Evolutionary conservation across 2,113 vertebrate species (phyloP), one percentile per base, ranked within the genome.

Genomic region (Shinisaurus crocodilurus): DNA sequence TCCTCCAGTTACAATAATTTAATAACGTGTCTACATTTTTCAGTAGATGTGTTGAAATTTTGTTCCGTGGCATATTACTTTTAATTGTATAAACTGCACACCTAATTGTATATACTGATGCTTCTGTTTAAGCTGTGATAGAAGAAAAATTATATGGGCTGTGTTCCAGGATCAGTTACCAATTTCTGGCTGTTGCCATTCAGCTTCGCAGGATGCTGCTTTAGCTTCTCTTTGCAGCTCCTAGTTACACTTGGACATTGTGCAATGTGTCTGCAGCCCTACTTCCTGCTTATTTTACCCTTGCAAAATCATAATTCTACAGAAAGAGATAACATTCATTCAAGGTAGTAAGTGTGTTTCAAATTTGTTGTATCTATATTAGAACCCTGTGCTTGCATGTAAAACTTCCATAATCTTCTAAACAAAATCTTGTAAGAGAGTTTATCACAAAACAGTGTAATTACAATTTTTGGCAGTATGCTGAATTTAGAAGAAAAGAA

Each of bases 141-240:
- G 25, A 43, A 91, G 60, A 90, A 83, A 79, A 87, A 80, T 88
- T 83, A 72, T 29, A 2, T 91, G 25, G 7, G 86, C 37, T 69
- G 8, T 89, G 93, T 90, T 86, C 77, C 87, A 94, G 97, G 96
- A 97, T 97, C 97, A 97, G 96, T 97, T 95, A 96, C 95, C 93
- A 96, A 96, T 97, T 98, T 97, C 97, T 95, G 45, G 48, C 92
- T 94, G 95, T 94, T 96, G 95, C 95, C 90, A 92, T 91, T 96
- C 90, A 96, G 96, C 96, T 96, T 97, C 94, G 91, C 96, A 94
- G 92, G 91, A 92, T 95, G 89, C 23, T 95, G 94, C 93, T 95
- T 94, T 95, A 95, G 93, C 95, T 95, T 89, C 81, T 95, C 93
- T 92, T 94, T 82, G 86, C 84, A 94, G 95, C 95, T 97, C 95